Evolutionary conservation across 2,888 invertebrate genomes (phyloP).

Genomic region (Cerceris ruficornis): DNA sequence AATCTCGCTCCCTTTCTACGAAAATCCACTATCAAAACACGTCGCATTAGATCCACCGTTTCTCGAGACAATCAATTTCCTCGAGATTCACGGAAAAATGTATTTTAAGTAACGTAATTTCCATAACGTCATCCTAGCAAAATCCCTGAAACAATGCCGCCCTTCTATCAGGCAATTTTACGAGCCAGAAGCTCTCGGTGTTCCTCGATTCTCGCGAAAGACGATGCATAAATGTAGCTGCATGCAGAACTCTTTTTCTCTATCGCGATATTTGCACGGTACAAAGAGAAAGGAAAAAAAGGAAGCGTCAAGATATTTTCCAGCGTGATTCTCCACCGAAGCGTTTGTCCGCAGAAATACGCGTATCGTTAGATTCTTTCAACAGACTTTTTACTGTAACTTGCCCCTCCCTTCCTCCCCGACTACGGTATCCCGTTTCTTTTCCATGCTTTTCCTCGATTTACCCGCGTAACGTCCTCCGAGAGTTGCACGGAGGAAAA

Average conservation of each 20-base stretch:
- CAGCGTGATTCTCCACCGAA: neutral
- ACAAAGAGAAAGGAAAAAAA: neutral
- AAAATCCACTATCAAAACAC: neutral
- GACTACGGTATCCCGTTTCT: neutral
- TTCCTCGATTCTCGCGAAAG: neutral
- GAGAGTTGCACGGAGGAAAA: conserved; percentile 14
- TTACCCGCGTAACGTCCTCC: conserved; percentile 29
- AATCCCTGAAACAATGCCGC: too few relatives aligned
- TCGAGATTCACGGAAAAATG: too few relatives aligned
- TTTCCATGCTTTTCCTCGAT: conserved; percentile 31
- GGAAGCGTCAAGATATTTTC: neutral
- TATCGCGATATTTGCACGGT: neutral
- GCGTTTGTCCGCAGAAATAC: conserved; percentile 11
- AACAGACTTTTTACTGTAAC: conserved; percentile 26
- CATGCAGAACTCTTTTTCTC: neutral
- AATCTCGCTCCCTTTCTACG: conserved; percentile 22
- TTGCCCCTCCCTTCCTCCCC: conserved; percentile 10
- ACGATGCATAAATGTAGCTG: neutral
- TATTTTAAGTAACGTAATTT: too few relatives aligned
- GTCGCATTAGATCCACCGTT: neutral
- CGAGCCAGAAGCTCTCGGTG: neutral
- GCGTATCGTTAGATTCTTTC: conserved; percentile 32
- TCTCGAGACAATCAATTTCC: too few relatives aligned
- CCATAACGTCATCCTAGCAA: too few relatives aligned
- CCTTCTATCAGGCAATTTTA: too few relatives aligned